These are phyloP conservation scores for Akabosia matsudoensis DNA, from an alignment of 1,140 invertebrate species.

Conservation along the genomic window DNA sequence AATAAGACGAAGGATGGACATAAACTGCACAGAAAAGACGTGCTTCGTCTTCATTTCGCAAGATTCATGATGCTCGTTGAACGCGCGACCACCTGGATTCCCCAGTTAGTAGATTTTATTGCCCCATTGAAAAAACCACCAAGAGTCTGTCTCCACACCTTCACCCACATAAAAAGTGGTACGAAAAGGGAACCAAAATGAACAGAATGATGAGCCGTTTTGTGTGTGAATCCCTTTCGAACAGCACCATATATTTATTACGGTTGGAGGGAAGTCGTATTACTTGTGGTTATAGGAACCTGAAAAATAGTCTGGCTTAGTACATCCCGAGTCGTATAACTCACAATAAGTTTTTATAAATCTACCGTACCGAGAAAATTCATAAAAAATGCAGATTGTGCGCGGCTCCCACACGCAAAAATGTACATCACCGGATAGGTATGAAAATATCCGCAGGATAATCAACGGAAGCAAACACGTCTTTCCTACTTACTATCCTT, in stretches of 20 bases:
- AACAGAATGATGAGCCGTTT: neutral
- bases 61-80: neutral
- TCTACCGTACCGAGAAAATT: neutral
- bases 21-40: neutral
- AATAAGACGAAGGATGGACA: neutral
- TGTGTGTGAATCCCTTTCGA: conserved; percentile 10
- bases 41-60: conserved; percentile 10
- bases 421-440: neutral
- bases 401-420: no score
- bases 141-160: neutral
- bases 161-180: neutral
- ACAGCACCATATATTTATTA: conserved; percentile 15
- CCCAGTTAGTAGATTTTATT: neutral
- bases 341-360: neutral
- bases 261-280: neutral
- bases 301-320: neutral
- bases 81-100: conserved; percentile 15
- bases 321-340: neutral
- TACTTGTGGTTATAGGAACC: neutral
- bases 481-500: neutral
- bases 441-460: neutral
- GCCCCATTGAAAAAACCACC: conserved; percentile 6
- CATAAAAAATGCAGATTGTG: neutral
- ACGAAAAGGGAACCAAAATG: neutral
- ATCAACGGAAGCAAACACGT: neutral